phyloP scores from a whole-genome alignment of 2,113 vertebrate genomes.

The Perca flavescens region DNA sequence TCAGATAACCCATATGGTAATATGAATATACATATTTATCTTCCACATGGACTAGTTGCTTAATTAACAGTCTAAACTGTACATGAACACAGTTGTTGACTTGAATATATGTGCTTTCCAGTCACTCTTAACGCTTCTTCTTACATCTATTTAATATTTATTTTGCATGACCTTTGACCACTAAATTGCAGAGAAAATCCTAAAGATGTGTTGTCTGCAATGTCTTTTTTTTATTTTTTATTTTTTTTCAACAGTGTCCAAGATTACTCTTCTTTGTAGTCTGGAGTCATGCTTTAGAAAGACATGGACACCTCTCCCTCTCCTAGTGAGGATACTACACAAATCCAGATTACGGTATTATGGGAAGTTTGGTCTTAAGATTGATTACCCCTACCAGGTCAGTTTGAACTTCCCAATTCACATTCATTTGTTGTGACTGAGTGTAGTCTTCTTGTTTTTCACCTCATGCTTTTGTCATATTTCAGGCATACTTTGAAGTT shows the following conservation, averaged over 20 bases:
- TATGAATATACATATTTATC: too few species aligned
- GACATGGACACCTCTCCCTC: slow-evolving; percentile 78
- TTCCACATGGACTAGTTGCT: too few species aligned
- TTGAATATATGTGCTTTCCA: background rate
- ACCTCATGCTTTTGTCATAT: background rate
- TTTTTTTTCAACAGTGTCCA: slow-evolving; percentile 82
- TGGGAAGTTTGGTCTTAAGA: slow-evolving; percentile 87
- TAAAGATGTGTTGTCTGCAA: background rate
- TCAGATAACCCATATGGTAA: too few species aligned
- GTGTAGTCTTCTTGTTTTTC: background rate
- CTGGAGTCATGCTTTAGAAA: slow-evolving; percentile 85
- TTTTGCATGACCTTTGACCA: background rate
- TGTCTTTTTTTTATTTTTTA: slow-evolving; percentile 18
- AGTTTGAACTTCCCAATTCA: slow-evolving; percentile 9
- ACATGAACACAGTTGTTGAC: background rate
- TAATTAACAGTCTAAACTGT: too few species aligned
- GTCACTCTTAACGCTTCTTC: background rate
- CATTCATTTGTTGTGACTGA: background rate
- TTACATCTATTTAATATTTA: background rate
- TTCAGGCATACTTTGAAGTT: slow-evolving; percentile 93
- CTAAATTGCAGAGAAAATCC: background rate
- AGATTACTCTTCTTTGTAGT: slow-evolving; percentile 82
- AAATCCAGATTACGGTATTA: slow-evolving; percentile 92
- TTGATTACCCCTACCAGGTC: slow-evolving; percentile 93
- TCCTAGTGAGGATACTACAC: slow-evolving; percentile 91